A percentile compares a stretch with the other conserved stretches of the same genome.
Evolutionary conservation across 2,888 invertebrate species (phyloP).

Genomic region (Listrodromus nycthemerus): DNA sequence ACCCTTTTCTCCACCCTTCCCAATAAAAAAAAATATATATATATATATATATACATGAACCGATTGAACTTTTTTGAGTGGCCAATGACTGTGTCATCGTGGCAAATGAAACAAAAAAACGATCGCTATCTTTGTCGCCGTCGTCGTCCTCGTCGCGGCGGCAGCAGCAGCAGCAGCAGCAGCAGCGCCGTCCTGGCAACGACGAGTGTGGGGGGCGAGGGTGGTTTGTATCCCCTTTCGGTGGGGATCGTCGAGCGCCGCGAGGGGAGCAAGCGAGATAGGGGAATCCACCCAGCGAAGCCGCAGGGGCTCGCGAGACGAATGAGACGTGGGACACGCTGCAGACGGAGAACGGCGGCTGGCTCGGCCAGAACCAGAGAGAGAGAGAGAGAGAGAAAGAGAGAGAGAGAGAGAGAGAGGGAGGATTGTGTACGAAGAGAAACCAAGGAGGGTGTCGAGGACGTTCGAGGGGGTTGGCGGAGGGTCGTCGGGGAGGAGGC

Average conservation of each 20-base stretch:
- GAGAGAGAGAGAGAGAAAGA: conserved; percentile 30
- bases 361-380: conserved; percentile 12
- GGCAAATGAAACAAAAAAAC: not conserved
- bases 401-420: conserved; percentile 44
- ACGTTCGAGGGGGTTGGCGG: conserved; percentile 55
- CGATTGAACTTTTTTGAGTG: conserved; percentile 3
- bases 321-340: conserved; percentile 17
- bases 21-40: not conserved
- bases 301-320: conserved; percentile 57
- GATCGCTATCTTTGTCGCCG: conserved; percentile 22
- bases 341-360: conserved; percentile 38
- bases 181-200: conserved; percentile 62
- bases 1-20: too few relatives aligned
- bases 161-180: conserved; percentile 26
- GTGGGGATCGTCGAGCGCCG: conserved; percentile 19
- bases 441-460: conserved; percentile 62
- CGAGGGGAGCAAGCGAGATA: conserved; percentile 28
- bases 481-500: conserved; percentile 70
- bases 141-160: conserved; percentile 46
- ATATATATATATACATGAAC: not conserved
- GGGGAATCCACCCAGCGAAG: conserved; percentile 21
- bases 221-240: not conserved
- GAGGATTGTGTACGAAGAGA: conserved; percentile 26
- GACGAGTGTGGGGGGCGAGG: conserved; percentile 28
- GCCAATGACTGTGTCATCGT: conserved; percentile 33